Evolutionary conservation across 2,888 invertebrate species (phyloP).

Genomic region (Nipponacmea schrenckii): DNA sequence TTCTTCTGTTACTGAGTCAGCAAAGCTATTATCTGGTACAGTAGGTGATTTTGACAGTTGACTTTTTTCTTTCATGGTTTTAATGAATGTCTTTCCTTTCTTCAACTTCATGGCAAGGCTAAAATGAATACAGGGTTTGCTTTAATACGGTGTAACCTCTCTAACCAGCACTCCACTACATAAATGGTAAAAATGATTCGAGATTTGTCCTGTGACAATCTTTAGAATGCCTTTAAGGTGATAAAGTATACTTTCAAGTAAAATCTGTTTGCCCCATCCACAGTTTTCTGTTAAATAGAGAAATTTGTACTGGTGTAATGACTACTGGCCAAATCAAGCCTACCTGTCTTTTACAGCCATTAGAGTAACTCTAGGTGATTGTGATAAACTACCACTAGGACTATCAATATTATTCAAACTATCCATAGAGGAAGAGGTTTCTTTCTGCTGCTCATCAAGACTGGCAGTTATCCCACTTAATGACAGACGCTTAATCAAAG

Average conservation of each 20-base stretch:
- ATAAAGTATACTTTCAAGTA: too few relatives aligned
- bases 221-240: too few relatives aligned
- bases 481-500: constrained; percentile 34
- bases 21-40: background rate
- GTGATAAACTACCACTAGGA: background rate
- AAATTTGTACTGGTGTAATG: too few relatives aligned
- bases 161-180: too few relatives aligned
- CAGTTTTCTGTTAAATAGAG: too few relatives aligned
- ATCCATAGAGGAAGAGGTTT: background rate
- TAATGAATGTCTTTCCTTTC: constrained; percentile 31
- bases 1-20: too few relatives aligned
- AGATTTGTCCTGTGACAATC: too few relatives aligned
- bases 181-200: too few relatives aligned
- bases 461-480: constrained; percentile 18
- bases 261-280: too few relatives aligned
- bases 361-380: constrained; percentile 14
- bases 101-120: background rate
- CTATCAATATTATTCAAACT: background rate
- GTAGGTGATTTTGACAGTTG: constrained; percentile 36
- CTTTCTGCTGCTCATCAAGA: background rate
- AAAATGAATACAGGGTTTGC: background rate
- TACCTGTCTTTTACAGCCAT: constrained; percentile 20
- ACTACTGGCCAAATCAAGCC: too few relatives aligned
- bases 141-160: too few relatives aligned
- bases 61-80: constrained; percentile 50